Evolutionary conservation across 2,888 invertebrate genomes (phyloP).

Genomic region (Catocala sponsa): DNA sequence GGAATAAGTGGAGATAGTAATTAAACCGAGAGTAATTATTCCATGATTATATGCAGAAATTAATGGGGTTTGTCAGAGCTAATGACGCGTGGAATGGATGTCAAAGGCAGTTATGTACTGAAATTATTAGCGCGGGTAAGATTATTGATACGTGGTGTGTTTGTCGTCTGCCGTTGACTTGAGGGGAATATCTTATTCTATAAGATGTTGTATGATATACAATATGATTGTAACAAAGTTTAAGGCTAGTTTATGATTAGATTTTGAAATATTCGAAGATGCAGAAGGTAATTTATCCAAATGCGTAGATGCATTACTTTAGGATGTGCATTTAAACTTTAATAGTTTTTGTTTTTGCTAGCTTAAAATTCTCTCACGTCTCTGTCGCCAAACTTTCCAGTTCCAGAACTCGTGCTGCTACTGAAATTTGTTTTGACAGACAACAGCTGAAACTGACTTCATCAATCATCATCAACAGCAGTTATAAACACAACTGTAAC

Average conservation of each 20-base stretch:
- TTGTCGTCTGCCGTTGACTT: constrained; percentile 5
- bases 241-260: background rate
- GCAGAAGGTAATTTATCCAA: too few relatives aligned
- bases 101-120: constrained; percentile 43
- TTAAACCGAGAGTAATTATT: constrained; percentile 43
- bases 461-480: too few relatives aligned
- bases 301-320: too few relatives aligned
- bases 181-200: background rate
- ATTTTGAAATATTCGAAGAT: too few relatives aligned
- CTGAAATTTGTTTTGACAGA: too few relatives aligned
- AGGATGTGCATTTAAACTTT: too few relatives aligned
- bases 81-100: constrained; percentile 42
- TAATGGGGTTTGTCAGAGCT: constrained; percentile 50
- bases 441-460: too few relatives aligned
- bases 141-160: constrained; percentile 27
- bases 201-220: background rate
- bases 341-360: too few relatives aligned
- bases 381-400: too few relatives aligned
- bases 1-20: constrained; percentile 31
- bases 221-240: background rate
- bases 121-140: constrained; percentile 35
- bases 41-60: constrained; percentile 42
- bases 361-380: too few relatives aligned
- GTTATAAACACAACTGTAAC: too few relatives aligned
- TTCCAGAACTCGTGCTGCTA: too few relatives aligned